Evolutionary conservation across 1,140 invertebrate species (phyloP), one percentile per base, ranked within the genome.

Genomic region (Hormaphis cornu): DNA sequence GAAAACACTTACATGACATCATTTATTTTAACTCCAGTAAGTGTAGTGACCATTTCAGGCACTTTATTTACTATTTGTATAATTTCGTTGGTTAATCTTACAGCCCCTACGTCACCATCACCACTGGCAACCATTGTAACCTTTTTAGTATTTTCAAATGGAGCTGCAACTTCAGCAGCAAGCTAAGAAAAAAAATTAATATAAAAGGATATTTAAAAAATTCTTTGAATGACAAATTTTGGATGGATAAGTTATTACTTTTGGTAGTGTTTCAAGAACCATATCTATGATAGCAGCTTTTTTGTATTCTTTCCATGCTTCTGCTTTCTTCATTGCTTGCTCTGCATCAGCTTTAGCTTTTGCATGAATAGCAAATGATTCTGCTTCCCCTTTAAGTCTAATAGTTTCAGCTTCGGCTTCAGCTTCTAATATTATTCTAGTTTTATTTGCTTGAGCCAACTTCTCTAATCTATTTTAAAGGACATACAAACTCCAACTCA

Each of bases 211-310:
- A 40, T 10, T 20, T 9, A 3, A 8, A 37, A 16, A 1, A 56
- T 40, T 20, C 4, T 44, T 20, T 20, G 4, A 24, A 63, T 18
- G 9, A 52, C 28, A 53, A 46, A 69, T 33, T 18, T 44, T 53
- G 24, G 26, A 20, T 22, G 6, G 22, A 22, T 59, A 26, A 18
- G 61, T 50, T 50, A 71, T 73, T 81, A 96, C 94, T 85, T 94
- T 96, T 42, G 95, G 95, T 75, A 98, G 79, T n/a, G 90, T 91
- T 66, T 97, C 92, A 22, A 98, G 83, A 75, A 97, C 87, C 95
- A 98, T 97, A 75, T 98, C 95, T 59, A 97, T 86, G 87, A 97
- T 95, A 37, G 95, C 95, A 53, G 95, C 95, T 72, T 91, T 92
- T 73, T 93, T 91, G 77, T 97, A 98, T 76, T 97, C 92, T 76